These are phyloP conservation scores for Dendrocopos noguchii DNA, from an alignment of 2,113 vertebrate genomes.

Conservation along the genomic window DNA sequence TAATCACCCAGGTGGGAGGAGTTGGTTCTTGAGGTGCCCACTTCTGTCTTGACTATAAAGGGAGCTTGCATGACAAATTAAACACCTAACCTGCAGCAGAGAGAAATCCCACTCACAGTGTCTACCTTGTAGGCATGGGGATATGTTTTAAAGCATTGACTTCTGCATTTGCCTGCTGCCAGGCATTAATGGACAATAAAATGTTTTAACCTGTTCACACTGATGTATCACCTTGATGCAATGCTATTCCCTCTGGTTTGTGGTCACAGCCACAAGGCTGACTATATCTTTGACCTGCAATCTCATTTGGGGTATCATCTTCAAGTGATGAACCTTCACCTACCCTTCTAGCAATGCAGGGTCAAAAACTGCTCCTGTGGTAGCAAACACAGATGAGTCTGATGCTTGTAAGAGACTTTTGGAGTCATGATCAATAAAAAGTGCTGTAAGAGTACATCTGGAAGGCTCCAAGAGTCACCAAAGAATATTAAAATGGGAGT, in stretches of 20 bases:
- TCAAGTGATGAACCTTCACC: not conserved
- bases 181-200: not conserved
- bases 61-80: not conserved
- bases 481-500: not conserved
- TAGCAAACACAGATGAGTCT: not conserved
- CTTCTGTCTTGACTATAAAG: conserved; percentile 3
- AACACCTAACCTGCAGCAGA: not conserved
- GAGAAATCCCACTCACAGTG: not conserved
- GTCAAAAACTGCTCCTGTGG: not conserved
- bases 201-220: not conserved
- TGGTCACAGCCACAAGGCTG: not conserved
- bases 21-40: not conserved
- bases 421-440: not conserved
- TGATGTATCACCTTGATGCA: not conserved
- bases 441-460: not conserved
- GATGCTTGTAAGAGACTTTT: not conserved
- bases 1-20: conserved; percentile 1
- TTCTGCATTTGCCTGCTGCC: not conserved
- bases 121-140: not conserved
- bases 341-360: not conserved
- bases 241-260: not conserved
- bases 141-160: not conserved
- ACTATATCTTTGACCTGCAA: not conserved
- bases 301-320: not conserved
- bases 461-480: not conserved